Evolutionary conservation across 1,140 invertebrate species (phyloP).

Genomic region (Drosophila sechellia): DNA sequence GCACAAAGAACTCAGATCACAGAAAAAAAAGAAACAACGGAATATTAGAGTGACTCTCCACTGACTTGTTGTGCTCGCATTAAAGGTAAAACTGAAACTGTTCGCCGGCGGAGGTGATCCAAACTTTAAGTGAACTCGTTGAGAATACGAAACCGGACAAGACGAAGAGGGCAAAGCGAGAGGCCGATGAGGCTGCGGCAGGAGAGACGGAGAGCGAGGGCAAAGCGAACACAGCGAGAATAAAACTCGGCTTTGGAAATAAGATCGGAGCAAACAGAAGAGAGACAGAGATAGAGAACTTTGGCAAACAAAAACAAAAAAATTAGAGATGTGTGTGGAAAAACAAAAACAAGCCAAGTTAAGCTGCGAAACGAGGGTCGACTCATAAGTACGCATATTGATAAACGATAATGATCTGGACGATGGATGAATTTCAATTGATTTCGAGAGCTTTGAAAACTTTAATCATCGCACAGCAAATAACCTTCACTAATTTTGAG

Average conservation of each 20-base stretch:
- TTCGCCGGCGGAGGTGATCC: slow-evolving; percentile 34
- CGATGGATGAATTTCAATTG: not conserved
- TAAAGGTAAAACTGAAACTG: slow-evolving; percentile 77
- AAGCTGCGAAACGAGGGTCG: slow-evolving; percentile 9
- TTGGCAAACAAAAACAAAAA: slow-evolving; percentile 25
- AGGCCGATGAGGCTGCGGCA: not conserved
- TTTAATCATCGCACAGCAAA: not conserved
- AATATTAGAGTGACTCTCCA: slow-evolving; percentile 39
- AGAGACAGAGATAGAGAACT: slow-evolving; percentile 1
- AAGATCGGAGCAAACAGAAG: slow-evolving; percentile 30
- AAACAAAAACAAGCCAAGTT: slow-evolving; percentile 3
- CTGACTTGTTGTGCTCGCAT: slow-evolving; percentile 74
- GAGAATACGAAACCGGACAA: slow-evolving; percentile 56
- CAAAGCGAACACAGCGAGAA: slow-evolving; percentile 54
- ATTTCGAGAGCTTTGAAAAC: not conserved
- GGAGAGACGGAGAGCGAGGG: slow-evolving; percentile 11
- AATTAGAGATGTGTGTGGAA: not conserved
- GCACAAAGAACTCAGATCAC: slow-evolving; percentile 1
- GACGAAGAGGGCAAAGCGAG: not conserved
- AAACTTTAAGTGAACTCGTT: slow-evolving; percentile 72
- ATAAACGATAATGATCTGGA: not conserved
- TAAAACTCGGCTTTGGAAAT: slow-evolving; percentile 60
- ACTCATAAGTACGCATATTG: not conserved
- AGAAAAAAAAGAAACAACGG: slow-evolving; percentile 26
- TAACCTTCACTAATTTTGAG: not conserved